Evolutionary conservation across 2,113 vertebrate species (phyloP).

Genomic region (Anguilla rostrata): DNA sequence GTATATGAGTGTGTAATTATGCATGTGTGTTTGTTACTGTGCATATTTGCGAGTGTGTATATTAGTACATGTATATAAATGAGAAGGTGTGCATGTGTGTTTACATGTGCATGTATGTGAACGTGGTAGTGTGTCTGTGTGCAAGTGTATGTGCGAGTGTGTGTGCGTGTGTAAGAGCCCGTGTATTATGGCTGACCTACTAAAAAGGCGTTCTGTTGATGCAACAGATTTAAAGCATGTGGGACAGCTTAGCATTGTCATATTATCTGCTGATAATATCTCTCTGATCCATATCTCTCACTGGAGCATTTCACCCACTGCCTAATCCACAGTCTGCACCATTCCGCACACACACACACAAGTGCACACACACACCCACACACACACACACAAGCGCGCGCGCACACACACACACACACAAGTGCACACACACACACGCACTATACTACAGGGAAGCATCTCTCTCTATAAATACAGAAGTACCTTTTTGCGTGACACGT

Average conservation of each 20-base stretch:
- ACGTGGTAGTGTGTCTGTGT: too few species aligned
- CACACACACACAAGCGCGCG: too few species aligned
- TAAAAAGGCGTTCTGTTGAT: slow-evolving; percentile 29
- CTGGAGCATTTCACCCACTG: not conserved
- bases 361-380: too few species aligned
- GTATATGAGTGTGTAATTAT: too few species aligned
- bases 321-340: not conserved
- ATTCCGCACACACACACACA: not conserved
- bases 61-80: too few species aligned
- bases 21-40: not conserved
- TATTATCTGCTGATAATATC: not conserved
- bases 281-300: slow-evolving; percentile 9
- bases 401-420: too few species aligned
- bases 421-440: not conserved
- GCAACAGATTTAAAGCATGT: slow-evolving; percentile 34
- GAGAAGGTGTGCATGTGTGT: too few species aligned
- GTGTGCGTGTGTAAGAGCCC: not conserved
- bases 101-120: too few species aligned
- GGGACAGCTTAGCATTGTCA: slow-evolving; percentile 26
- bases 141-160: not conserved
- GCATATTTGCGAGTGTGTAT: not conserved
- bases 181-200: slow-evolving; percentile 27
- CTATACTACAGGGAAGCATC: too few species aligned
- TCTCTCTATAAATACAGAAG: too few species aligned
- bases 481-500: too few species aligned